Evolutionary conservation across 2,797 vertebrate genomes (phyloP).

Genomic region (Ctenopoma multispine): DNA sequence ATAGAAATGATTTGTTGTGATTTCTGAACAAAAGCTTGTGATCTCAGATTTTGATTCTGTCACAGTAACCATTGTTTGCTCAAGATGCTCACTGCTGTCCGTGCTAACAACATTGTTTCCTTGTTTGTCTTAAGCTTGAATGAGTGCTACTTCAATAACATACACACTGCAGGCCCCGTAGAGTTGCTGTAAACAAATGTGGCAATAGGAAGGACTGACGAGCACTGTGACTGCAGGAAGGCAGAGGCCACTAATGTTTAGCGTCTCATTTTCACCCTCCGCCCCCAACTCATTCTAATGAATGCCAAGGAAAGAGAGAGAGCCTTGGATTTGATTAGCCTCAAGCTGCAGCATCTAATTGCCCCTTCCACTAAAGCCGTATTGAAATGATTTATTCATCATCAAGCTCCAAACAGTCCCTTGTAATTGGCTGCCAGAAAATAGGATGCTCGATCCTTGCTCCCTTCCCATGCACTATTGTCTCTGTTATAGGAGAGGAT

Average conservation of each 20-base stretch:
- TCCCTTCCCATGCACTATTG: constrained; percentile 62
- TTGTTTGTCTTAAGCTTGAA: constrained; percentile 39
- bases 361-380: constrained; percentile 79
- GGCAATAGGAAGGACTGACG: constrained; percentile 30
- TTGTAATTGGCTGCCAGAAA: constrained; percentile 73
- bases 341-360: constrained; percentile 80
- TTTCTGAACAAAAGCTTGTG: neutral
- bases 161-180: constrained; percentile 13
- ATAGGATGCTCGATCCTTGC: constrained; percentile 57
- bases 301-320: constrained; percentile 64
- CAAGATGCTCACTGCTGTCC: constrained; percentile 5
- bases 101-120: constrained; percentile 18
- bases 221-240: constrained; percentile 52
- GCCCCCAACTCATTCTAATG: constrained; percentile 61
- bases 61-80: constrained; percentile 7
- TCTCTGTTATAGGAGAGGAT: constrained; percentile 67
- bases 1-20: constrained; percentile 1
- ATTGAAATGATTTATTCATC: constrained; percentile 85
- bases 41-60: constrained; percentile 11
- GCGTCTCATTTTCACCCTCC: constrained; percentile 57
- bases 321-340: constrained; percentile 81
- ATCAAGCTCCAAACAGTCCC: constrained; percentile 72
- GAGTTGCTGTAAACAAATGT: constrained; percentile 56
- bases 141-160: constrained; percentile 26
- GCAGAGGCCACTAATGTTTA: constrained; percentile 70